Evolutionary conservation across 2,113 vertebrate genomes (phyloP).

Genomic region (Lasiurus cinereus): DNA sequence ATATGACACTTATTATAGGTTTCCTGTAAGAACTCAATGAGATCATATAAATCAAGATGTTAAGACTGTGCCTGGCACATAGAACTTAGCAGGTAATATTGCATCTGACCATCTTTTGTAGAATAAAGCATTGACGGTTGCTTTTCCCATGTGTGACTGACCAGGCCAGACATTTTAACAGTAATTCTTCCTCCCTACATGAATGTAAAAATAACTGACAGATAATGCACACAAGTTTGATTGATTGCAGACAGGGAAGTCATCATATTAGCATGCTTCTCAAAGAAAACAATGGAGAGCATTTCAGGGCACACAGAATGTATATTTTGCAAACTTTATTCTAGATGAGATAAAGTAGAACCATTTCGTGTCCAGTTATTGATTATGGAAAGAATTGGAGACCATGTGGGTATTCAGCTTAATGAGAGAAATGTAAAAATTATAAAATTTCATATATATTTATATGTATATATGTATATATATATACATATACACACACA

Average conservation of each 20-base stretch:
- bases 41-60: not conserved
- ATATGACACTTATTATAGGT: not conserved
- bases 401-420: not conserved
- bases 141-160: not conserved
- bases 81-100: not conserved
- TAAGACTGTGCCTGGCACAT: not conserved
- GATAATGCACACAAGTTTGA: conserved; percentile 6
- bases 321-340: not conserved
- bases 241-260: not conserved
- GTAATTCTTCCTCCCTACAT: not conserved
- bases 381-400: conserved; percentile 20
- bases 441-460: not conserved
- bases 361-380: not conserved
- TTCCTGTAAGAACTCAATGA: not conserved
- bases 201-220: not conserved
- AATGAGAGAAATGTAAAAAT: conserved; percentile 47
- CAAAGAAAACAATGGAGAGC: not conserved
- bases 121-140: not conserved
- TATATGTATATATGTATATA: not conserved
- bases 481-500: too few species aligned
- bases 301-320: not conserved
- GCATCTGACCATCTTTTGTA: not conserved
- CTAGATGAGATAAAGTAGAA: conserved; percentile 3
- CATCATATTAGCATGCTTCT: not conserved
- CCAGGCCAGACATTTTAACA: not conserved